Conservation (phyloP, 2,888 invertebrate species). For the Lamellibrachia columna region DNA sequence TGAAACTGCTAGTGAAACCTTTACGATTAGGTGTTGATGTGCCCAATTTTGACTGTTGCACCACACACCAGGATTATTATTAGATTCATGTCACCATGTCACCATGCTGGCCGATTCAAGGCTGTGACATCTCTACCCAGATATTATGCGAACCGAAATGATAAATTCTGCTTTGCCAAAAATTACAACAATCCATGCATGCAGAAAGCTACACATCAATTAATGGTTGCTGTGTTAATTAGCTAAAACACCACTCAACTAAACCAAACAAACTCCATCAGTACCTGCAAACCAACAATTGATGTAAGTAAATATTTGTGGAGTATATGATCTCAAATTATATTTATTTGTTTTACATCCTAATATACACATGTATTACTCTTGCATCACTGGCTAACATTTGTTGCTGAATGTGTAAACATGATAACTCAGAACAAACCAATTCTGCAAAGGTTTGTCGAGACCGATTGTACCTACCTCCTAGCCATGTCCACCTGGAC, state of each 20-base stretch:
- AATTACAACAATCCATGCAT: not conserved
- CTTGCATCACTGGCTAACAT: no score
- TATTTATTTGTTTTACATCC: no score
- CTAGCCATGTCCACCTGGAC: conserved; percentile 93
- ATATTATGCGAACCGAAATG: not conserved
- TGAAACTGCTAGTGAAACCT: not conserved
- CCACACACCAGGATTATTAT: no score
- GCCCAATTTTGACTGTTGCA: not conserved
- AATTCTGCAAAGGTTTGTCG: not conserved
- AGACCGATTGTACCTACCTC: conserved; percentile 62
- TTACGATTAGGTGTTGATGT: not conserved
- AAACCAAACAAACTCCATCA: not conserved
- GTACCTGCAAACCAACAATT: not conserved
- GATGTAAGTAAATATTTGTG: no score
- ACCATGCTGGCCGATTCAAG: not conserved
- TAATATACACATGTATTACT: no score
- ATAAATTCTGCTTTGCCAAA: not conserved
- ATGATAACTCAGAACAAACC: not conserved
- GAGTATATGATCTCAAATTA: no score
- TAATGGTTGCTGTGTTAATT: not conserved
- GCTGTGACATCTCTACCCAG: not conserved
- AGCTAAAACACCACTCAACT: not conserved
- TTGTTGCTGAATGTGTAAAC: no score
- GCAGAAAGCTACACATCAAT: not conserved
- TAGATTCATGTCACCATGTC: no score